These are phyloP conservation scores for Pomatostomus ruficeps DNA, from an alignment of 2,113 vertebrate genomes.

Conservation along the genomic window DNA sequence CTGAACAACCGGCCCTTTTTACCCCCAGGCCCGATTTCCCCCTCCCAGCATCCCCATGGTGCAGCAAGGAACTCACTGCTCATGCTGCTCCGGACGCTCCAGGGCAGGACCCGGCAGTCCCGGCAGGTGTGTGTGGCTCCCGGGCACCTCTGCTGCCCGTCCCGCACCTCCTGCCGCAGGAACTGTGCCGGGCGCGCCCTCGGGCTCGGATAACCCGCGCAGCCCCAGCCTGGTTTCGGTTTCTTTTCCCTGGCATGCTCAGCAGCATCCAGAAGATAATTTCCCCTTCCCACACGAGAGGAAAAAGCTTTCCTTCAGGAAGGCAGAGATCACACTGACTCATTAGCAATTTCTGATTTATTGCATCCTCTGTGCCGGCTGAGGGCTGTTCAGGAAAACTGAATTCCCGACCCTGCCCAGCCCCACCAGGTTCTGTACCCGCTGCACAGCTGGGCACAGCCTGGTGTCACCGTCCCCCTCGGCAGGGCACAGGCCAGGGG, in stretches of 20 bases:
- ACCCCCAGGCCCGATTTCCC: too few species aligned
- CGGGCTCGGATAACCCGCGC: accelerated
- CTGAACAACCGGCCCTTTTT: accelerated
- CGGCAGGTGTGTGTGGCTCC: not conserved
- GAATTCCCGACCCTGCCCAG: not conserved
- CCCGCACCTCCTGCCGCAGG: not conserved
- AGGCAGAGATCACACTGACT: not conserved
- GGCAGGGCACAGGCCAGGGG: not conserved
- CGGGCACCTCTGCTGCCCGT: not conserved
- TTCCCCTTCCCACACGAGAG: not conserved
- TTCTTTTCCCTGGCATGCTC: not conserved
- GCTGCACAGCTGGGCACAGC: not conserved
- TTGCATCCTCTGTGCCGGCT: not conserved
- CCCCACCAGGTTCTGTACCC: not conserved
- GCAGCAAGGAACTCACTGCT: not conserved
- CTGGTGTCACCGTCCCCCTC: not conserved
- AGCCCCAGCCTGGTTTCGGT: not conserved
- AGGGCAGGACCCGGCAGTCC: accelerated
- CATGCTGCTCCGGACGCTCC: accelerated
- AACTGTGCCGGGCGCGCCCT: accelerated
- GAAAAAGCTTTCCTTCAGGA: not conserved
- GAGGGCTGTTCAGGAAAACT: not conserved
- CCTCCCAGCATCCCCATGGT: not conserved
- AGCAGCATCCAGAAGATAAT: too few species aligned
- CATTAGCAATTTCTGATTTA: not conserved